Evolutionary conservation across 2,797 vertebrate genomes (phyloP), one percentile per base, ranked within the genome.

Genomic region (Cryptoblepharus egeriae): DNA sequence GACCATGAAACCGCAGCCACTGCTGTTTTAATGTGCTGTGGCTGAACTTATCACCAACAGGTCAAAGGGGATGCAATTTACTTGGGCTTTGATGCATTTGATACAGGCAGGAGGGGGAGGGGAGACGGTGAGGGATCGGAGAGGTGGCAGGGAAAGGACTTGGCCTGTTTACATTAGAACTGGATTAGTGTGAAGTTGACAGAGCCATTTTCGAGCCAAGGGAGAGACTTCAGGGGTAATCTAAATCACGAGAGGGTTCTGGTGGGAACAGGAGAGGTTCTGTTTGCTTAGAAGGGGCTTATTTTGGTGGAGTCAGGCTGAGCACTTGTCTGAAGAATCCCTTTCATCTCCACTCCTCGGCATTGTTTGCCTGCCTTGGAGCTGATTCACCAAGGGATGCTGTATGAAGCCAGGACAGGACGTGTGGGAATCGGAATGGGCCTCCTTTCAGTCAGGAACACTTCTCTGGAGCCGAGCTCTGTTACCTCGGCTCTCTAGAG

Each of bases 11-110:
- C 92, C 88, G 90, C 93, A 93, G 79, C 89, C 86, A 85, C 87
- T 83, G 77, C 77, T 89, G 79, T 82, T 83, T 91, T 93, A 90
- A 93, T 92, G 90, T 79, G 5, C 83, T 93, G 88, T 91, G 91
- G 90, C 88, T 94, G 92, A 94, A 93, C 93, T 93, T 86, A 87
- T 90, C 88, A 81, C 84, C 89, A 91, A 68, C 52, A 77, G 92
- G 94, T 94, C 93, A 93, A 89, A 94, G 92, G 94, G 95, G 96
- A 97, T 95, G 93, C 96, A 95, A 95, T 95, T 96, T 96, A 97
- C 95, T 95, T 18, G 1, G 42, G 96, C 97, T 98, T 98, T 98
- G 97, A 97, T 98, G 96, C 96, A 98, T 98, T 97, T 96, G 97
- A 98, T 98, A 97, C 92, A 97, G 96, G 97, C 97, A 95, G 95